Percentiles rank a stretch among this genome's conserved stretches.
Evolutionary conservation across 2,888 invertebrate genomes (phyloP).

Genomic region (Meloe dianella): DNA sequence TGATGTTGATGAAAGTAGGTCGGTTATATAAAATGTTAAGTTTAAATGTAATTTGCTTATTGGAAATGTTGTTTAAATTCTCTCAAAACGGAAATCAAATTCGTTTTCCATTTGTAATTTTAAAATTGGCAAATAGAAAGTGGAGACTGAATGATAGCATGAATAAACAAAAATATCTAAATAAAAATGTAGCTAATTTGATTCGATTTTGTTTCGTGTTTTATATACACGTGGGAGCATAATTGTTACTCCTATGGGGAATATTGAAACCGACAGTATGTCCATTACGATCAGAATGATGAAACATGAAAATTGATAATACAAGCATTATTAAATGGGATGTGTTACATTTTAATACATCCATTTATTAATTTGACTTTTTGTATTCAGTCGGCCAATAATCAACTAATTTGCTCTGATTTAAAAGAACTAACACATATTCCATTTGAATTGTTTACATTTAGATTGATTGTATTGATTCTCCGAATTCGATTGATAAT

Average conservation of each 20-base stretch:
- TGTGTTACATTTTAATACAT: no score
- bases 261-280: background rate
- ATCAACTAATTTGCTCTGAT: no score
- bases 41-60: constrained; percentile 22
- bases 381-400: background rate
- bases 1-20: background rate
- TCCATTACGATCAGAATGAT: background rate
- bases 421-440: no score
- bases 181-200: constrained; percentile 7
- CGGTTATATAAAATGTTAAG: constrained; percentile 17
- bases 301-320: background rate
- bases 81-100: constrained; percentile 16
- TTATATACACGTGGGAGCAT: background rate
- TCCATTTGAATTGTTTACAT: no score
- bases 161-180: constrained; percentile 18
- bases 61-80: constrained; percentile 24
- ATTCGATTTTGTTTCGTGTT: background rate
- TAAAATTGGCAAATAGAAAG: background rate
- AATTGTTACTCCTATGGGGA: background rate
- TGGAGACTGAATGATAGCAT: constrained; percentile 13
- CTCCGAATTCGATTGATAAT: no score
- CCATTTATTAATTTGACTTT: background rate
- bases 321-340: no score
- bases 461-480: no score
- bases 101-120: constrained; percentile 14